Conservation (phyloP, 2,113 vertebrate species). For the Macheiramphus alcinus region DNA sequence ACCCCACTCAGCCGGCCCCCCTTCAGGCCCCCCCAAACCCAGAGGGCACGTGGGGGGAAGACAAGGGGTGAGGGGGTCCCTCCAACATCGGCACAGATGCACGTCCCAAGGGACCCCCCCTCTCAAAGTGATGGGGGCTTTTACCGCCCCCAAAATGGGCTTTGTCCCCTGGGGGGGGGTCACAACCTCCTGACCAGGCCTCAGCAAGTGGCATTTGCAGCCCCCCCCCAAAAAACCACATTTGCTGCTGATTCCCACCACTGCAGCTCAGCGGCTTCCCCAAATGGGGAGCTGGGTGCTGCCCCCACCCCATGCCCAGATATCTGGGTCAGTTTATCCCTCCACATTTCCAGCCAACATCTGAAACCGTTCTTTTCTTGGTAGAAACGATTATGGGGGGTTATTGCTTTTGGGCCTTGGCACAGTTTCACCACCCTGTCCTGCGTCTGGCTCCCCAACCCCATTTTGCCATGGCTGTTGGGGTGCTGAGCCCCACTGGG, state of each 20-base stretch:
- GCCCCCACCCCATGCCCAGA: background rate
- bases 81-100: background rate
- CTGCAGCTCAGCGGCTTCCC: rapidly evolving
- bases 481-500: rapidly evolving
- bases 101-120: rapidly evolving
- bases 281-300: rapidly evolving
- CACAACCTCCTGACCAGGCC: background rate
- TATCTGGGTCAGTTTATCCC: background rate
- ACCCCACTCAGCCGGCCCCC: rapidly evolving
- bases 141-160: background rate
- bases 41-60: rapidly evolving
- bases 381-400: rapidly evolving
- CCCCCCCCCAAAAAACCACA: background rate
- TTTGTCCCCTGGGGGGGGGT: background rate
- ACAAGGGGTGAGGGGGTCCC: background rate
- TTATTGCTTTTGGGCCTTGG: background rate
- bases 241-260: background rate
- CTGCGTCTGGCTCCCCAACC: background rate
- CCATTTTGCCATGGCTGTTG: background rate
- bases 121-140: background rate
- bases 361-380: background rate
- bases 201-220: background rate
- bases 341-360: background rate
- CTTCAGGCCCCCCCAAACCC: background rate
- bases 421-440: rapidly evolving